phyloP scores from a whole-genome alignment of 2,888 invertebrate genomes.

The Platypus cylindrus region DNA sequence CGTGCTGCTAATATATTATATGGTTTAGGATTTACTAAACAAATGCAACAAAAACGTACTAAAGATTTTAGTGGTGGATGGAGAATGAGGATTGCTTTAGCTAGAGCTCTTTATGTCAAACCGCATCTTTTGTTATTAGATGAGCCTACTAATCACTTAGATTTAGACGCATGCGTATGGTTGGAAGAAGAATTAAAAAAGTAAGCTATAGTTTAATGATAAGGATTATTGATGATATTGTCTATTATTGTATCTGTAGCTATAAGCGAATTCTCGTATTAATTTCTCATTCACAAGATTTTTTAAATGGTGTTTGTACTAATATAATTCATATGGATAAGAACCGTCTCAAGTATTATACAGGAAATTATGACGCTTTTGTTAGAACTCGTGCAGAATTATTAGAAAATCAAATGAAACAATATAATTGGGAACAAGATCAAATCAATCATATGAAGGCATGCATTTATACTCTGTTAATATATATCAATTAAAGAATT shows the following conservation, averaged over 20 bases:
- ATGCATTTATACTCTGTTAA: slow-evolving; percentile 11
- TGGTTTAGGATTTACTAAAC: slow-evolving; percentile 85
- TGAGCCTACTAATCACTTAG: slow-evolving; percentile 92
- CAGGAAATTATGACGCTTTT: slow-evolving; percentile 90
- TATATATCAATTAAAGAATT: too few relatives aligned
- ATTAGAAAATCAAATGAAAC: slow-evolving; percentile 96
- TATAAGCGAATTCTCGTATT: slow-evolving; percentile 95
- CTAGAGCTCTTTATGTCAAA: slow-evolving; percentile 92
- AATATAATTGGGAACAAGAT: slow-evolving; percentile 99
- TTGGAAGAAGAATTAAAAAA: slow-evolving; percentile 93
- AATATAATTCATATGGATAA: slow-evolving; percentile 95
- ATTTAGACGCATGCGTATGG: slow-evolving; percentile 99
- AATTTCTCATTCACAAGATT: slow-evolving; percentile 99
- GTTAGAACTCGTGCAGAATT: slow-evolving; percentile 86
- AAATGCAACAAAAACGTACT: slow-evolving; percentile 76
- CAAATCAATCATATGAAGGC: slow-evolving; percentile 99
- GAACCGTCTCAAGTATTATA: slow-evolving; percentile 86
- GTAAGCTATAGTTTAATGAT: slow-evolving; percentile 34
- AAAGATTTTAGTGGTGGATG: slow-evolving; percentile 90
- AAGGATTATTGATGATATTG: not conserved
- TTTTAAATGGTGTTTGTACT: slow-evolving; percentile 92
- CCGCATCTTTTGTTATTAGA: slow-evolving; percentile 92
- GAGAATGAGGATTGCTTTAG: slow-evolving; percentile 98
- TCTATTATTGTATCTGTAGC: slow-evolving; percentile 34
- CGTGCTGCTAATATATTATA: slow-evolving; percentile 90